A percentile compares a stretch with the other conserved stretches of the same genome.
phyloP scores from a whole-genome alignment of 2,797 vertebrate genomes.

The Diceros bicornis region DNA sequence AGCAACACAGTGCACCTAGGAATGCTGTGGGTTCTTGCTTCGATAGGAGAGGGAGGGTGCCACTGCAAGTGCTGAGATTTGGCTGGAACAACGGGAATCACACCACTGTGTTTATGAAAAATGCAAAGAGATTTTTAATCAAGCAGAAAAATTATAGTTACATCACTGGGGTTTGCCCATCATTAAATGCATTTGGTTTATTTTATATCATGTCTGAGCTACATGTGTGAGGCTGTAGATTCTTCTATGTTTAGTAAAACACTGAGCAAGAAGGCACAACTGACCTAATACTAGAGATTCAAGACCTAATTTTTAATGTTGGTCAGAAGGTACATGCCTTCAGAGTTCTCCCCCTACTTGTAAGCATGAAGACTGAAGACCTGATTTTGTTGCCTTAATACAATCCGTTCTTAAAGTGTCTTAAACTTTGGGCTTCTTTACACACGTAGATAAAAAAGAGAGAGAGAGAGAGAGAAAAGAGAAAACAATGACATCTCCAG shows the following conservation, averaged over 20 bases:
- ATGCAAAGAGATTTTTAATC: conserved; percentile 38
- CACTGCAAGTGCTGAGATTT: not conserved
- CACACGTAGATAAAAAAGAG: not conserved
- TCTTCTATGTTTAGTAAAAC: conserved; percentile 58
- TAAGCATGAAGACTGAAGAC: not conserved
- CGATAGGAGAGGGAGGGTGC: not conserved
- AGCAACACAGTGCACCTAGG: not conserved
- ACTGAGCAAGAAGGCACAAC: not conserved
- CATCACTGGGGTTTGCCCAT: conserved; percentile 57
- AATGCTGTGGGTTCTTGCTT: not conserved
- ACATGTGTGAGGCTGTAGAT: not conserved
- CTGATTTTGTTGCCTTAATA: not conserved
- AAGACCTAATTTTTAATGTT: not conserved
- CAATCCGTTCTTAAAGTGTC: not conserved
- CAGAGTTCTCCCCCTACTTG: not conserved
- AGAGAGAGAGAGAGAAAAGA: not conserved
- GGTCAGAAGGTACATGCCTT: not conserved
- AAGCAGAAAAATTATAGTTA: conserved; percentile 66
- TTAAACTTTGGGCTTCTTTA: conserved; percentile 36
- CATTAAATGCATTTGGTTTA: conserved; percentile 61
- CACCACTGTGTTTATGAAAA: conserved; percentile 13
- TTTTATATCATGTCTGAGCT: conserved; percentile 63
- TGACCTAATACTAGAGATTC: conserved; percentile 13
- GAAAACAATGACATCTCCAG: not conserved
- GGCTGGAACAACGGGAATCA: conserved; percentile 47